phyloP scores from a whole-genome alignment of 2,888 invertebrate species.

The Zaprionus bogoriensis region DNA sequence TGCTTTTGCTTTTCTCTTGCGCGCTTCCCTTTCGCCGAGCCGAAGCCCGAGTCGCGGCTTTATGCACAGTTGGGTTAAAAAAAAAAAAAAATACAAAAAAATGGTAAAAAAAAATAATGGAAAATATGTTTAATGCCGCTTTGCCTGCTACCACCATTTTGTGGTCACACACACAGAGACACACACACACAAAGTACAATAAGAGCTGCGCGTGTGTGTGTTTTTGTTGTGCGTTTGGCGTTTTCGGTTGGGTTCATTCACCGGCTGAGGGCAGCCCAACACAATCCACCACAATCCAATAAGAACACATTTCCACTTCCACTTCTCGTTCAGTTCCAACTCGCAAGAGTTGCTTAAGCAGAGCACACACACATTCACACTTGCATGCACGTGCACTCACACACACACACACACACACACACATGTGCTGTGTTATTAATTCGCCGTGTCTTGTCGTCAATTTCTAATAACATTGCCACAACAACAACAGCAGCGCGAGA shows the following conservation, averaged over 20 bases:
- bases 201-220: conserved; percentile 32
- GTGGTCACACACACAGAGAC: conserved; percentile 23
- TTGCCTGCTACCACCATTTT: conserved; percentile 62
- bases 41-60: conserved; percentile 21
- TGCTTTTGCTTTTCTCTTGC: conserved; percentile 30
- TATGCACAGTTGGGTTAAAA: conserved; percentile 70
- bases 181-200: conserved; percentile 4
- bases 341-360: conserved; percentile 57
- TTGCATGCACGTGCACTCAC: conserved; percentile 12
- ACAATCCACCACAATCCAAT: conserved; percentile 51
- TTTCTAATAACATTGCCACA: conserved; percentile 39
- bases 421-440: conserved; percentile 38
- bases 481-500: not conserved
- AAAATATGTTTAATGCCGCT: conserved; percentile 48
- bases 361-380: conserved; percentile 3
- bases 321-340: conserved; percentile 52
- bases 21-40: conserved; percentile 42
- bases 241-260: conserved; percentile 58
- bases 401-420: not conserved
- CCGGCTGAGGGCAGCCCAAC: conserved; percentile 32
- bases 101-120: not conserved
- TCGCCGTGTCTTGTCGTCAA: conserved; percentile 48
- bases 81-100: conserved; percentile 19
- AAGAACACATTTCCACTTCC: conserved; percentile 58
- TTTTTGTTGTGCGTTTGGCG: conserved; percentile 47